Base-by-base conservation (phyloP, 2,888 invertebrate genomes). In the Parnassius apollo region DNA sequence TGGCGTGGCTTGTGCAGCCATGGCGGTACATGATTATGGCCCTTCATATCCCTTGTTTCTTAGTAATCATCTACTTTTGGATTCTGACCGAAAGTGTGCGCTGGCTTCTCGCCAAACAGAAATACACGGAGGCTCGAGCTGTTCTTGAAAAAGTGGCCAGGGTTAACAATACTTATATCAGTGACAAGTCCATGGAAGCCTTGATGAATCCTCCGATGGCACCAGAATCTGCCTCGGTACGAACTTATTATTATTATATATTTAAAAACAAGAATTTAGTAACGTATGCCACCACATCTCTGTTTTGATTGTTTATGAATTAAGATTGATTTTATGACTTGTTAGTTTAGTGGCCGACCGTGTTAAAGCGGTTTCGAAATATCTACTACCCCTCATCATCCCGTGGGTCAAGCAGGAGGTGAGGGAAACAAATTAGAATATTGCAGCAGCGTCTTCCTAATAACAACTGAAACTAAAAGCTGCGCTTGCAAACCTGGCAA, bases 51-150 rank as follows among this genome's bases (percentile, higher is more conserved):
- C 96, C 96, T 0, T 93, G 94, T 44, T 83, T 96, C 61, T 77
- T 95, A 0, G 90, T 95, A 59, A 75, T 96, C 53, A 75, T 89
- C 4, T 95, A 95, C 76, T 93, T 94, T 70, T 95, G 95, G 94
- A 70, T 95, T 11, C 68, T 89, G 9, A 72, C 81, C 0, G 96
- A 96, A 83, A 96, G 95, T 49, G 92, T 95, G 12, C 92, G 96
- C 67, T 97, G 97, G 96, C 89, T 96, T 22, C 81, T 96, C 9
- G 94, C 94, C 2, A 94, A 95, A 69, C 92, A 93, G 42, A 93
- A 93, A 71, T 93, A 91, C 63, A 89, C 93, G 0, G 93, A 94
- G 69, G 96, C 95, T 0, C 93, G 92, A 68, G 77, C 74, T 8
- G 93, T 95, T 9, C 79, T 95, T 51, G 86, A 91, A 13, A 93